These are phyloP conservation scores for Podiceps cristatus DNA, from an alignment of 2,113 vertebrate species.

Conservation along the genomic window DNA sequence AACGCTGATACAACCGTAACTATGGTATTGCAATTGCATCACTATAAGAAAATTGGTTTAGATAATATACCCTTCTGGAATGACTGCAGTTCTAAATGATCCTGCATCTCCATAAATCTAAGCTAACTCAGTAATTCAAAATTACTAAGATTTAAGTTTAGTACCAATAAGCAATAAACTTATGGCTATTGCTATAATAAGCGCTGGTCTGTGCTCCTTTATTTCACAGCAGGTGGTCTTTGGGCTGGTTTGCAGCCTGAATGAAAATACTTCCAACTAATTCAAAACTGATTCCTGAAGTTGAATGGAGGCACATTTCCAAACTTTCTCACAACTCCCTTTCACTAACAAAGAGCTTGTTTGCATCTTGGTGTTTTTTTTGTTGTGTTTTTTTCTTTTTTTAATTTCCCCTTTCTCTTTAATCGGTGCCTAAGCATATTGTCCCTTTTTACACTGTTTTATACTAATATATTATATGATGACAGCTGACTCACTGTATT, in stretches of 20 bases:
- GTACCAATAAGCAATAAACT: constrained; percentile 83
- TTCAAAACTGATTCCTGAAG: constrained; percentile 78
- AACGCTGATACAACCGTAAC: constrained; percentile 79
- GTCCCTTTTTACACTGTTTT: constrained; percentile 70
- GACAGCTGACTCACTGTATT: constrained; percentile 70
- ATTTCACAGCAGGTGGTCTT: constrained; percentile 81
- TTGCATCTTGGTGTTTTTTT: not conserved
- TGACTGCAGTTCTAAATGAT: constrained; percentile 79
- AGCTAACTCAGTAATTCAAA: constrained; percentile 85
- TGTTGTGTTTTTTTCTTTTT: not conserved
- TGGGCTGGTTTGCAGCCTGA: constrained; percentile 65
- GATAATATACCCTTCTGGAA: constrained; percentile 82
- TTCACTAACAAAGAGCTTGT: constrained; percentile 46
- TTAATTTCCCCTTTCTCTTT: constrained; percentile 18
- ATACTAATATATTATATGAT: constrained; percentile 64
- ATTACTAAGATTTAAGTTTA: constrained; percentile 83
- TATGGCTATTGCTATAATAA: constrained; percentile 83
- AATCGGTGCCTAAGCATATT: constrained; percentile 60
- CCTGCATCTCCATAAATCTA: constrained; percentile 81
- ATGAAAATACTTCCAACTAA: constrained; percentile 67
- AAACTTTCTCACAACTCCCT: constrained; percentile 61
- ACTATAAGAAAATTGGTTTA: constrained; percentile 82
- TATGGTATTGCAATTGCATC: constrained; percentile 75
- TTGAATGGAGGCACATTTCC: constrained; percentile 55
- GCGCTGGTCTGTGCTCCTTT: constrained; percentile 70